Percentiles rank a stretch among this genome's conserved stretches.
These are phyloP conservation scores for Mugil cephalus DNA, from an alignment of 2,113 vertebrate genomes.

Conservation along the genomic window DNA sequence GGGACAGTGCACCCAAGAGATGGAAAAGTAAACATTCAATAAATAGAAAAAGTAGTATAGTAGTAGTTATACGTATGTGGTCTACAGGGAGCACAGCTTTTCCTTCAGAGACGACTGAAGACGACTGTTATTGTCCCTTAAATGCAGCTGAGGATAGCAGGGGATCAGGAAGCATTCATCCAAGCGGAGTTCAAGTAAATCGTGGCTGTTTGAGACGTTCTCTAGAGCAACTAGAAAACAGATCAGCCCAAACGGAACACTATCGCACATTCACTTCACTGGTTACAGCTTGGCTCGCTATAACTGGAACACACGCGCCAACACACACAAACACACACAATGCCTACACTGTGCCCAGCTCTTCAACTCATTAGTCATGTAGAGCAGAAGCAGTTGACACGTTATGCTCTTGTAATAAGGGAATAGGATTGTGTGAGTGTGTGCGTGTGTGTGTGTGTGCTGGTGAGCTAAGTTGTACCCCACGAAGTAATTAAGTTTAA, in stretches of 20 bases:
- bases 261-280: neutral
- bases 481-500: slow-evolving; percentile 20
- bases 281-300: slow-evolving; percentile 5
- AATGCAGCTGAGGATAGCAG: too few species aligned
- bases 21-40: too few species aligned
- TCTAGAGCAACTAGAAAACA: neutral
- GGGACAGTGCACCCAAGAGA: too few species aligned
- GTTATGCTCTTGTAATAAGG: slow-evolving; percentile 13
- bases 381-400: slow-evolving; percentile 31
- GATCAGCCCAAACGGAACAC: neutral
- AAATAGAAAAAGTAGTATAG: too few species aligned
- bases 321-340: neutral
- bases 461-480: slow-evolving; percentile 4
- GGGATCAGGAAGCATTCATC: too few species aligned
- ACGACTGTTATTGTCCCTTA: too few species aligned
- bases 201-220: neutral
- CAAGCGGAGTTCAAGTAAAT: too few species aligned
- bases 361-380: slow-evolving; percentile 40
- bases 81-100: too few species aligned
- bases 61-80: too few species aligned
- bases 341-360: slow-evolving; percentile 8
- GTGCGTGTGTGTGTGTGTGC: neutral
- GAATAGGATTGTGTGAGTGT: neutral
- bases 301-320: neutral
- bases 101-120: too few species aligned